Evolutionary conservation across 2,888 invertebrate genomes (phyloP), one percentile per base, ranked within the genome.

Genomic region (Coleophora deauratella): DNA sequence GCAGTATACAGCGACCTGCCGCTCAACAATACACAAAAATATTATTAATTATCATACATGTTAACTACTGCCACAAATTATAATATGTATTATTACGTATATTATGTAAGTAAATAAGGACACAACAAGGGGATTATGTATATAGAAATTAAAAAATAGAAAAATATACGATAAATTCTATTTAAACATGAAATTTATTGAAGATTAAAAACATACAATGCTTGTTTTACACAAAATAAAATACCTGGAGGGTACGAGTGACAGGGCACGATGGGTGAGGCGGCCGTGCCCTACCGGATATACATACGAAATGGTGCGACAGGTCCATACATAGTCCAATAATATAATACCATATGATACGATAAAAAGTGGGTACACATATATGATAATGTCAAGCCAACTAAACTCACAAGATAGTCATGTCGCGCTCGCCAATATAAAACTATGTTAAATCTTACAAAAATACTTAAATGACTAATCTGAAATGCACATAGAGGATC

Each of bases 151-250:
- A 76, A 70, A 77, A 71, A 80, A 79, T 76, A 79, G 78, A 77
- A 78, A 80, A 82, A 84, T 84, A 85, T 85, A 84, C 81, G 66
- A 81, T 82, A 85, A 76, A 82, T 67, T 74, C 77, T 85, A 85
- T 84, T 80, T 79, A 82, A 85, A 81, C 81, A 80, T 82, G 81
- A 82, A 85, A 75, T 85, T 85, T 85, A 84, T 85, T 85, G 79
- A 81, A 80, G 79, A 75, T 78, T 70, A 75, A 72, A 84, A 85
- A 81, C 82, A 84, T 85, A 85, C 84, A 85, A 74, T 79, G 75
- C 67, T 69, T 72, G 72, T 76, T 78, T 80, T 84, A 82, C 80
- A 82, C 79, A 82, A 84, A 85, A 84, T 82, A 80, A 81, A 79
- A 82, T 84, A 78, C 74, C 75, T 80, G 82, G 77, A 80, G 79